A percentile compares a stretch with the other conserved stretches of the same genome.
Conservation (phyloP, 2,888 invertebrate genomes). For the Aethes cnicana region DNA sequence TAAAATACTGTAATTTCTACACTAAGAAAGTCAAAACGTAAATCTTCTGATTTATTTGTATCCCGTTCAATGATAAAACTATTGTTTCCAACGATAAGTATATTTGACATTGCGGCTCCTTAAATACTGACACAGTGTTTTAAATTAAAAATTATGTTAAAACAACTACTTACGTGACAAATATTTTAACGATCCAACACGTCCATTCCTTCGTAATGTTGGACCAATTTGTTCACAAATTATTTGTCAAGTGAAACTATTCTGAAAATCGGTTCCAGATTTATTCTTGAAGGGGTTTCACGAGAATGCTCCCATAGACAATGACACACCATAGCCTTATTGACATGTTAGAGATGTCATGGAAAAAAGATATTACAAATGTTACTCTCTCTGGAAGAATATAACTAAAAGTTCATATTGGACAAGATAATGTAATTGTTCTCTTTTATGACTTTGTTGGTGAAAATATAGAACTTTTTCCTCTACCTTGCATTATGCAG, state of each 20-base stretch:
- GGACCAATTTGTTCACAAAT: slow-evolving; percentile 70
- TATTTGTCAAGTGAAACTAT: slow-evolving; percentile 74
- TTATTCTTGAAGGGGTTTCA: slow-evolving; percentile 71
- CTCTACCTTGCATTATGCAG: background rate
- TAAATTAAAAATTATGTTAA: slow-evolving; percentile 18
- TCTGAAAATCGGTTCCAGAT: slow-evolving; percentile 76
- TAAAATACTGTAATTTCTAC: too few relatives aligned
- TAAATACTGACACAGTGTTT: too few relatives aligned
- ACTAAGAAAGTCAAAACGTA: too few relatives aligned
- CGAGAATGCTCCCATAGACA: slow-evolving; percentile 54
- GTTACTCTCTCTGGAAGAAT: too few relatives aligned
- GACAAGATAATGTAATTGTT: background rate
- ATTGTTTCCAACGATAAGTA: too few relatives aligned
- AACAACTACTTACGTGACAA: slow-evolving; percentile 42
- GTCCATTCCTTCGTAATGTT: slow-evolving; percentile 62
- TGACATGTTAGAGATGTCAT: slow-evolving; percentile 50
- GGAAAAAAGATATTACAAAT: background rate
- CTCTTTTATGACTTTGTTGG: background rate
- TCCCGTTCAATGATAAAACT: too few relatives aligned
- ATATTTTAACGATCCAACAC: slow-evolving; percentile 56
- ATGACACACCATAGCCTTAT: slow-evolving; percentile 43
- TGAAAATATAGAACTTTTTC: background rate
- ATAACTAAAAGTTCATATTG: too few relatives aligned
- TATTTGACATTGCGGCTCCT: too few relatives aligned
- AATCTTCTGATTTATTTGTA: too few relatives aligned